A percentile compares a stretch with the other conserved stretches of the same genome.
These are phyloP conservation scores for Porites evermanni DNA, from an alignment of 92 coral and sea anemone genomes.

Conservation along the genomic window DNA sequence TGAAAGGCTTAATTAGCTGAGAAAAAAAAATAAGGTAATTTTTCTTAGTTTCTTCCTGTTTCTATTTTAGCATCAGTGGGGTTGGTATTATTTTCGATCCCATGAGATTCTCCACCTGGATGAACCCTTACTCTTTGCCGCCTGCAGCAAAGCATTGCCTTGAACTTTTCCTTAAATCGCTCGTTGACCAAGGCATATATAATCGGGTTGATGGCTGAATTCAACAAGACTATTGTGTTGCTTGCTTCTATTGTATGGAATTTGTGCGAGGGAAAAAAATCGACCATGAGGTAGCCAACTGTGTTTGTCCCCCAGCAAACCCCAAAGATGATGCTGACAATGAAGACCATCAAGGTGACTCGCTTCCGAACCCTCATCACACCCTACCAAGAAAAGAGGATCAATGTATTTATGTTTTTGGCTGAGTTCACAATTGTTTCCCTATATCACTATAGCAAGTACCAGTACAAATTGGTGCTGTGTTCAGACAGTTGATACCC, in stretches of 20 bases:
- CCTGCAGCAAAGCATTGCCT: neutral
- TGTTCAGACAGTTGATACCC: too few relatives aligned
- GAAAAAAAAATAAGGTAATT: too few relatives aligned
- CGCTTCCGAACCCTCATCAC: neutral
- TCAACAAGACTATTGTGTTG: conserved; percentile 10
- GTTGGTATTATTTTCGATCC: too few relatives aligned
- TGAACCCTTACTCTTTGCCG: neutral
- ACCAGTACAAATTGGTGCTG: too few relatives aligned
- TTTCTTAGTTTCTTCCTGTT: neutral
- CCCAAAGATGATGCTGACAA: neutral
- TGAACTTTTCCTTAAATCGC: conserved; percentile 20
- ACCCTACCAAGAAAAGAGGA: neutral
- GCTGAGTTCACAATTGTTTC: too few relatives aligned
- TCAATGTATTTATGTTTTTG: too few relatives aligned
- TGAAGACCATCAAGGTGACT: neutral
- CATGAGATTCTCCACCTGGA: neutral
- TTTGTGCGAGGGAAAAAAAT: neutral
- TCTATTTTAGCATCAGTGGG: neutral
- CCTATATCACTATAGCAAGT: too few relatives aligned
- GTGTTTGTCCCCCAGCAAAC: neutral
- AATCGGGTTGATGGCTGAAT: conserved; percentile 17
- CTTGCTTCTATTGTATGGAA: neutral
- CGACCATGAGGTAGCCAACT: neutral
- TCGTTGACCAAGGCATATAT: conserved; percentile 14
- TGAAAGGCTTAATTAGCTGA: too few relatives aligned